Evolutionary conservation across 2,888 invertebrate genomes (phyloP).

Genomic region (Eupithecia vulgata): DNA sequence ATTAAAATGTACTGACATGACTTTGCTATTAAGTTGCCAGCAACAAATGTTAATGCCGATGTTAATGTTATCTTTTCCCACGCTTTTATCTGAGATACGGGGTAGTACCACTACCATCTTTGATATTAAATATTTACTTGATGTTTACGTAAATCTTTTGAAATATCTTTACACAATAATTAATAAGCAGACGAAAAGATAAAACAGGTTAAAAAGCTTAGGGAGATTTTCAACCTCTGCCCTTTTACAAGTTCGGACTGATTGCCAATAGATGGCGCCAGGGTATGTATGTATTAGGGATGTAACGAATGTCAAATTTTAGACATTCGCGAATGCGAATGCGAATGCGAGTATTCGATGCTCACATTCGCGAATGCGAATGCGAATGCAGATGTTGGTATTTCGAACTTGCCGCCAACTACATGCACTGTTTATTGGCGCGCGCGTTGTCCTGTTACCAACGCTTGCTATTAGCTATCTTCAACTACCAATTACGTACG

Average conservation of each 20-base stretch:
- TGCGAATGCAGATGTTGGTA: too few relatives aligned
- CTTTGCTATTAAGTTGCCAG: conserved; percentile 10
- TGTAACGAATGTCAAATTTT: too few relatives aligned
- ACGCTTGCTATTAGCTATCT: too few relatives aligned
- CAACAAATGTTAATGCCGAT: not conserved
- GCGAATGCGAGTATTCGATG: too few relatives aligned
- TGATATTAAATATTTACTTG: not conserved
- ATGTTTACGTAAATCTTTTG: not conserved
- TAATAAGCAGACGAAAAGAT: not conserved
- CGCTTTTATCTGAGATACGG: conserved; percentile 11
- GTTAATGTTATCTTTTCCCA: conserved; percentile 1
- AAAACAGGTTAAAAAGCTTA: not conserved
- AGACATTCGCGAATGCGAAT: too few relatives aligned
- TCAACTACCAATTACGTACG: too few relatives aligned
- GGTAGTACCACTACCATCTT: not conserved
- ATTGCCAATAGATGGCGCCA: conserved; percentile 19
- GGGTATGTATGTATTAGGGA: too few relatives aligned
- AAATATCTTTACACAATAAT: not conserved
- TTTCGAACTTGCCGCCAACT: too few relatives aligned
- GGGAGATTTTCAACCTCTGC: not conserved
- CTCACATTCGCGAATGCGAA: too few relatives aligned
- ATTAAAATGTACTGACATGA: not conserved
- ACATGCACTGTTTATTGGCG: too few relatives aligned
- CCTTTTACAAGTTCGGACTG: not conserved
- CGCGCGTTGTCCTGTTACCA: too few relatives aligned